A percentile compares a stretch with the other conserved stretches of the same genome.
These are phyloP conservation scores for Caenorhabditis macrosperma DNA, from an alignment of 2,888 invertebrate genomes.

Conservation along the genomic window DNA sequence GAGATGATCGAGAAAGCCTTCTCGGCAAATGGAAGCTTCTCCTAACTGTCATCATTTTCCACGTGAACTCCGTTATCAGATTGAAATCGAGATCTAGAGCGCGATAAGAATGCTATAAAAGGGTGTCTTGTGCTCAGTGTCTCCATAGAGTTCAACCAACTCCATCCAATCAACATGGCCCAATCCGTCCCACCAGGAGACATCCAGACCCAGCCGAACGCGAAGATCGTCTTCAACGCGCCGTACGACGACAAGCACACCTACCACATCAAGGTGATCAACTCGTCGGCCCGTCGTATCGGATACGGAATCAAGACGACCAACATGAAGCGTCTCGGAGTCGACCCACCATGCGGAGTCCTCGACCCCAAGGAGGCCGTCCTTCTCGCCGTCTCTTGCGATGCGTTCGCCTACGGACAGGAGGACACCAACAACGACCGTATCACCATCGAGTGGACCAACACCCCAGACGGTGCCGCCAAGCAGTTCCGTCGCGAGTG, in stretches of 20 bases:
- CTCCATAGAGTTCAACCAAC: background rate
- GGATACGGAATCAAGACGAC: slow-evolving; percentile 69
- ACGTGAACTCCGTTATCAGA: no score
- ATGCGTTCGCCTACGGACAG: slow-evolving; percentile 49
- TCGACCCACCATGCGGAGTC: slow-evolving; percentile 53
- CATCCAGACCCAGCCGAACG: slow-evolving; percentile 65
- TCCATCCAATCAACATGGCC: slow-evolving; percentile 49
- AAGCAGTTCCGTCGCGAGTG: slow-evolving; percentile 72
- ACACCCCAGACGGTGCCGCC: slow-evolving; percentile 73
- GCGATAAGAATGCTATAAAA: background rate
- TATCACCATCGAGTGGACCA: slow-evolving; percentile 59
- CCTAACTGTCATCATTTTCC: no score
- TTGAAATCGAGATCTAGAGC: background rate
- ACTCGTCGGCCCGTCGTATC: slow-evolving; percentile 68
- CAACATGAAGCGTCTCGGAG: no score
- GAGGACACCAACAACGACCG: slow-evolving; percentile 25
- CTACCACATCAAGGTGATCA: slow-evolving; percentile 72
- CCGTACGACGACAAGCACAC: slow-evolving; percentile 74
- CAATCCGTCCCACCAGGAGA: slow-evolving; percentile 71
- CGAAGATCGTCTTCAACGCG: slow-evolving; percentile 72
- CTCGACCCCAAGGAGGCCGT: slow-evolving; percentile 51
- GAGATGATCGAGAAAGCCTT: no score
- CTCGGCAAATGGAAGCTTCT: no score
- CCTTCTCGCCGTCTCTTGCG: slow-evolving; percentile 19
- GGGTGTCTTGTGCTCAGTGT: background rate